phyloP scores from a whole-genome alignment of 1,140 invertebrate species.

The Cephus cinctus region DNA sequence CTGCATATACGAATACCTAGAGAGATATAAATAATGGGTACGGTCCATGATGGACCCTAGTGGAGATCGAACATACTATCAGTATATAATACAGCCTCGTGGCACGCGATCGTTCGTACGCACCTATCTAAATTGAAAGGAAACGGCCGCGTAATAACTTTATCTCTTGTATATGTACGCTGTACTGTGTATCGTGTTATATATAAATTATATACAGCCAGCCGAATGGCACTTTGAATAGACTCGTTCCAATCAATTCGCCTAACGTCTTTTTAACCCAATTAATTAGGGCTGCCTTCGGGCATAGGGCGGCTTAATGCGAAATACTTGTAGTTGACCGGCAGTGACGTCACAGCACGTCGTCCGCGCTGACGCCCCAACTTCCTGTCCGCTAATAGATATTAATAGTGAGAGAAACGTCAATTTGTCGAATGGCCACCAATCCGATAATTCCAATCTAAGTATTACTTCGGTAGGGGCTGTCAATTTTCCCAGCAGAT shows the following conservation, averaged over 20 bases:
- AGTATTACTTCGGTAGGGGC: too few species aligned
- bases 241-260: constrained; percentile 38
- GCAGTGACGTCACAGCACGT: constrained; percentile 47
- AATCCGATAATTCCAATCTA: constrained; percentile 20
- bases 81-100: too few species aligned
- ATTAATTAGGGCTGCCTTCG: constrained; percentile 44
- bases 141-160: constrained; percentile 40
- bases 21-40: too few species aligned
- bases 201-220: too few species aligned
- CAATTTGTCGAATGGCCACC: constrained; percentile 17
- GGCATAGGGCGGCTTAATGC: constrained; percentile 40
- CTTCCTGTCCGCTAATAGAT: constrained; percentile 51
- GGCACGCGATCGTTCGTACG: constrained; percentile 29
- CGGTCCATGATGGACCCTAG: too few species aligned
- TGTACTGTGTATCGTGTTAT: too few species aligned
- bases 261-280: constrained; percentile 53
- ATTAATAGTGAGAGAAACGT: constrained; percentile 42
- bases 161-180: constrained; percentile 24
- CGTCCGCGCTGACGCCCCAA: constrained; percentile 23
- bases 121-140: constrained; percentile 34
- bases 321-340: constrained; percentile 56
- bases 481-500: too few species aligned
- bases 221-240: constrained; percentile 21
- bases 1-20: too few species aligned
- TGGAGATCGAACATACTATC: too few species aligned